Evolutionary conservation across 2,113 vertebrate species (phyloP).

Genomic region (Burhinus bistriatus): DNA sequence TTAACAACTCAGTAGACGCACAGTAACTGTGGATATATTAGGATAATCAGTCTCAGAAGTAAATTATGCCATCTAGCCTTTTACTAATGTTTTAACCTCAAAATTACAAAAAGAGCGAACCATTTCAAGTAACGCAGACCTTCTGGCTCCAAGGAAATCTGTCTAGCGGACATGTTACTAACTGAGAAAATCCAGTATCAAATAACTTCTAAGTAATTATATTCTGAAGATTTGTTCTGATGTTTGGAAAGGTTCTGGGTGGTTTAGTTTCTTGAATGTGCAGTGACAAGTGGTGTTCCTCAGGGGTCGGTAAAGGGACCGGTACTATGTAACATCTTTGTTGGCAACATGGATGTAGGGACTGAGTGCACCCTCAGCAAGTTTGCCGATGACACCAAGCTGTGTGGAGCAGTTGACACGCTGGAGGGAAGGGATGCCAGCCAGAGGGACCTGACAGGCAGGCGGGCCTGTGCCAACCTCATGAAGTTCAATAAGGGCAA

Average conservation of each 20-base stretch:
- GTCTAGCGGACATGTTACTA: background rate
- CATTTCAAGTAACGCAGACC: background rate
- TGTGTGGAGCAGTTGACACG: no score
- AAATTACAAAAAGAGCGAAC: background rate
- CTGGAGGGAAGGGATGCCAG: no score
- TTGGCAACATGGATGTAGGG: no score
- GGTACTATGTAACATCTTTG: no score
- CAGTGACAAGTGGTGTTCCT: no score
- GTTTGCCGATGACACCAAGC: no score
- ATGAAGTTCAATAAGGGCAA: no score
- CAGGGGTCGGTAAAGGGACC: no score
- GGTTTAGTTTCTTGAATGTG: background rate
- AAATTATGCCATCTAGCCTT: constrained; percentile 26
- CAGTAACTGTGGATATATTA: constrained; percentile 45
- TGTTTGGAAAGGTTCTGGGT: background rate
- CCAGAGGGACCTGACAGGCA: no score
- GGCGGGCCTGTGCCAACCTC: no score
- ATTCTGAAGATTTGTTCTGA: background rate
- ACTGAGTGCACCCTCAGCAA: no score
- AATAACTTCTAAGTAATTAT: background rate
- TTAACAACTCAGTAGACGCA: constrained; percentile 56
- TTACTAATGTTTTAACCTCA: constrained; percentile 8
- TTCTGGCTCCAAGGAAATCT: background rate
- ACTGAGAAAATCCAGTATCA: background rate
- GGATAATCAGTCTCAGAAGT: constrained; percentile 44